Conservation (phyloP, 92 coral and sea anemone genomes). For the Zoanthus sociatus region DNA sequence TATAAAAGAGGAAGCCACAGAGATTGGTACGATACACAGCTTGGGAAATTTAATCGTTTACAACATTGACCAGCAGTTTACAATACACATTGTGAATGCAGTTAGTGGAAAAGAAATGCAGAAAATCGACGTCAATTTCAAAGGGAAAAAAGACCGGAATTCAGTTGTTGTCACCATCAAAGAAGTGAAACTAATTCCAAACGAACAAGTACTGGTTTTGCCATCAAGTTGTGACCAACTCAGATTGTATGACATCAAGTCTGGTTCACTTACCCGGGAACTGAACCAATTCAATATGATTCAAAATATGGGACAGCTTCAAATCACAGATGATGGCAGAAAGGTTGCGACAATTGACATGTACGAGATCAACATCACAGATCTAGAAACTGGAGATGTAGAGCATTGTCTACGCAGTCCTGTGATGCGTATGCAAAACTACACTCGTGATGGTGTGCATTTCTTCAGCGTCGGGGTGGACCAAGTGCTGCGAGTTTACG, state of each 20-base stretch:
- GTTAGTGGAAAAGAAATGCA: slow-evolving; percentile 80
- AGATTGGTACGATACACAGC: slow-evolving; percentile 82
- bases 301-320: slow-evolving; percentile 72
- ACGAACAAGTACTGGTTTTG: slow-evolving; percentile 77
- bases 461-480: slow-evolving; percentile 78
- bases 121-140: slow-evolving; percentile 66
- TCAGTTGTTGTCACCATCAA: slow-evolving; percentile 53
- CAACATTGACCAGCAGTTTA: slow-evolving; percentile 68
- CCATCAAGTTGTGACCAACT: slow-evolving; percentile 77
- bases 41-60: slow-evolving; percentile 72
- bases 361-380: slow-evolving; percentile 80
- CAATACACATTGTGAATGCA: slow-evolving; percentile 78
- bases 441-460: slow-evolving; percentile 79
- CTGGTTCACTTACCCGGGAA: slow-evolving; percentile 83
- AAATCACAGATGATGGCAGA: slow-evolving; percentile 86
- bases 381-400: slow-evolving; percentile 80
- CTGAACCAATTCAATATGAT: slow-evolving; percentile 80
- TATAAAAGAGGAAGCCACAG: slow-evolving; percentile 54
- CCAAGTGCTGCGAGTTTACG: slow-evolving; percentile 85
- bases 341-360: slow-evolving; percentile 80
- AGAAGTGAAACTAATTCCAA: slow-evolving; percentile 73
- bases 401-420: slow-evolving; percentile 82
- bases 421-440: slow-evolving; percentile 70
- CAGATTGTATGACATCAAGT: slow-evolving; percentile 76
- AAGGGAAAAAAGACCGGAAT: slow-evolving; percentile 46